Conservation (phyloP, 1,140 invertebrate genomes). For the Arion vulgaris region DNA sequence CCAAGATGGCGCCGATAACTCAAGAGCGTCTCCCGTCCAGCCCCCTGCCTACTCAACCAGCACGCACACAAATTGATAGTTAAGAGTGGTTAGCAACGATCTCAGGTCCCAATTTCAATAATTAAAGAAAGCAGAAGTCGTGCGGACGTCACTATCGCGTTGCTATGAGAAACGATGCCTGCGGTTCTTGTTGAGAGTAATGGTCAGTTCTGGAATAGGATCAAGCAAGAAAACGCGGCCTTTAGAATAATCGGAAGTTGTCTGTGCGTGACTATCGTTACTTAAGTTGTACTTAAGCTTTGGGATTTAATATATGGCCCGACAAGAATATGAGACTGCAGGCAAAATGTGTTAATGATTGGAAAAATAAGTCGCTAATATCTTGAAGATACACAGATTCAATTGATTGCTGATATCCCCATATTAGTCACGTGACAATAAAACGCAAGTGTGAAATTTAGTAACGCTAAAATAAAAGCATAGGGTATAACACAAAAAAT, state of each 20-base stretch:
- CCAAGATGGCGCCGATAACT: constrained; percentile 37
- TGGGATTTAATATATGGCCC: not conserved
- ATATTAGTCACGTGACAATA: not conserved
- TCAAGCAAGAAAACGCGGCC: not conserved
- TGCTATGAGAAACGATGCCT: not conserved
- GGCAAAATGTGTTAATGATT: not conserved
- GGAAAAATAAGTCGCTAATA: not conserved
- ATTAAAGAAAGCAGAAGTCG: constrained; percentile 30
- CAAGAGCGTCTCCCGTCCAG: constrained; percentile 1
- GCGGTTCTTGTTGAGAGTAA: not conserved
- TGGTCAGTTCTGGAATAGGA: not conserved
- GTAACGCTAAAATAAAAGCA: too few species aligned
- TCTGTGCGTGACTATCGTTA: not conserved
- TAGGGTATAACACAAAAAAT: too few species aligned
- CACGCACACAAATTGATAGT: constrained; percentile 17
- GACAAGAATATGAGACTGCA: not conserved
- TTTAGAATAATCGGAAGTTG: not conserved
- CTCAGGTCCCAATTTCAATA: constrained; percentile 13
- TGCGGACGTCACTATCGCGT: constrained; percentile 1
- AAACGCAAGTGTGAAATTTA: too few species aligned
- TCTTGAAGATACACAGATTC: not conserved
- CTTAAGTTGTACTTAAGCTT: not conserved
- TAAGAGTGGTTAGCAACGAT: constrained; percentile 23
- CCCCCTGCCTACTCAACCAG: not conserved
- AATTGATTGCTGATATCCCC: not conserved